A percentile compares a stretch with the other conserved stretches of the same genome.
These are phyloP conservation scores for Euplagia quadripunctaria DNA, from an alignment of 2,888 invertebrate species.

Conservation along the genomic window DNA sequence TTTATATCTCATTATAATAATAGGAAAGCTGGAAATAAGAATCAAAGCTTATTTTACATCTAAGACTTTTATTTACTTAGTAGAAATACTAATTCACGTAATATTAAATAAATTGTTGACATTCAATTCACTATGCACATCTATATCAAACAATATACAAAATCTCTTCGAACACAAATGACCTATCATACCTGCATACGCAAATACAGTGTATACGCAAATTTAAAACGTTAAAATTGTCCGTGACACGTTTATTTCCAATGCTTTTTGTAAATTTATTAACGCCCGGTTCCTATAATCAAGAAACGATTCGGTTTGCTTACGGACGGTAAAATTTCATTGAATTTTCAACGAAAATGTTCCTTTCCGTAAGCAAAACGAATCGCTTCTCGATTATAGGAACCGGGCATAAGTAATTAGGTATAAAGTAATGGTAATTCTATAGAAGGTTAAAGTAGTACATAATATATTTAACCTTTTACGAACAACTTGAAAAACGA, in stretches of 20 bases:
- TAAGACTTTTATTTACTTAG: conserved; percentile 48
- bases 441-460: background rate
- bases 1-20: background rate
- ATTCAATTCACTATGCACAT: conserved; percentile 48
- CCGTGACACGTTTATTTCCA: background rate
- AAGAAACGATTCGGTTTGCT: too few species aligned
- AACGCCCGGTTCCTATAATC: too few species aligned
- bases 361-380: too few species aligned
- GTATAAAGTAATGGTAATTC: background rate
- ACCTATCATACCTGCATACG: conserved; percentile 15
- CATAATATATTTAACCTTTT: background rate
- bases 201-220: background rate
- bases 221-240: background rate
- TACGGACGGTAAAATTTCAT: too few species aligned
- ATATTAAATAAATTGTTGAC: conserved; percentile 49
- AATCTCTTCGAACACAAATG: conserved; percentile 25
- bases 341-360: too few species aligned
- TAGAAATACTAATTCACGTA: conserved; percentile 45
- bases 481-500: background rate
- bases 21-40: conserved; percentile 40
- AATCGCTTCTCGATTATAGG: too few species aligned
- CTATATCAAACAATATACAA: conserved; percentile 26
- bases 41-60: conserved; percentile 30
- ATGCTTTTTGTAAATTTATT: background rate
- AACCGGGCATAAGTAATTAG: background rate